phyloP scores from a whole-genome alignment of 2,888 invertebrate genomes.

The Drosophila ezoana region DNA sequence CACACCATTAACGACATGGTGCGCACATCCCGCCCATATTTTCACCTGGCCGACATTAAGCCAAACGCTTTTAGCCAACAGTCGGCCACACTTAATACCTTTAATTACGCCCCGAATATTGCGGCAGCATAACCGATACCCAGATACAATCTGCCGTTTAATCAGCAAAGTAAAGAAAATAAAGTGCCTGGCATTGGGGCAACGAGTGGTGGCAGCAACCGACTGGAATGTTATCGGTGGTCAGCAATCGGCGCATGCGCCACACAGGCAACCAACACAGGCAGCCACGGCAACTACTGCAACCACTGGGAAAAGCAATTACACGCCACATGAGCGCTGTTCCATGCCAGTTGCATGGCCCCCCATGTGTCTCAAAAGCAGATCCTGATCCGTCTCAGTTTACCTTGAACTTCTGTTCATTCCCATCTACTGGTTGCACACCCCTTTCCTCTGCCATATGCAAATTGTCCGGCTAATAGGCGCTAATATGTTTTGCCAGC shows the following conservation, averaged over 20 bases:
- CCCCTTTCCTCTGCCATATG: conserved; percentile 25
- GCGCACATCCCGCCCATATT: conserved; percentile 33
- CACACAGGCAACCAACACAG: conserved; percentile 19
- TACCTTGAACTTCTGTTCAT: conserved; percentile 68
- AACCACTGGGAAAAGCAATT: conserved; percentile 66
- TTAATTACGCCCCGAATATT: conserved; percentile 78
- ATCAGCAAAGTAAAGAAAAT: conserved; percentile 72
- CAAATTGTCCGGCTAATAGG: conserved; percentile 71
- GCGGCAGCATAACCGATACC: conserved; percentile 47
- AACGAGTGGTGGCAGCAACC: conserved; percentile 24
- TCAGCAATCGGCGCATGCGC: conserved; percentile 61
- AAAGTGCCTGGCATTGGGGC: conserved; percentile 22
- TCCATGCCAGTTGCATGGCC: conserved; percentile 23
- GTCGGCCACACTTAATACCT: conserved; percentile 65
- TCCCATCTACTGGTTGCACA: not conserved
- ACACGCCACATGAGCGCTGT: conserved; percentile 47
- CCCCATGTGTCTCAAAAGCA: not conserved
- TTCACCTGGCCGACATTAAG: conserved; percentile 28
- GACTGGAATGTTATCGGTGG: conserved; percentile 70
- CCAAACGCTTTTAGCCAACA: conserved; percentile 20
- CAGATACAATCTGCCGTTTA: conserved; percentile 67
- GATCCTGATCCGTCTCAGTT: conserved; percentile 43
- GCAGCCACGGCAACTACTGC: conserved; percentile 18
- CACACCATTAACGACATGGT: conserved; percentile 19
- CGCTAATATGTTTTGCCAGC: conserved; percentile 63